Percentiles rank a stretch among this genome's conserved stretches.
These are phyloP conservation scores for Halcyon smyrnensis DNA, from an alignment of 2,797 vertebrate genomes.

Conservation along the genomic window DNA sequence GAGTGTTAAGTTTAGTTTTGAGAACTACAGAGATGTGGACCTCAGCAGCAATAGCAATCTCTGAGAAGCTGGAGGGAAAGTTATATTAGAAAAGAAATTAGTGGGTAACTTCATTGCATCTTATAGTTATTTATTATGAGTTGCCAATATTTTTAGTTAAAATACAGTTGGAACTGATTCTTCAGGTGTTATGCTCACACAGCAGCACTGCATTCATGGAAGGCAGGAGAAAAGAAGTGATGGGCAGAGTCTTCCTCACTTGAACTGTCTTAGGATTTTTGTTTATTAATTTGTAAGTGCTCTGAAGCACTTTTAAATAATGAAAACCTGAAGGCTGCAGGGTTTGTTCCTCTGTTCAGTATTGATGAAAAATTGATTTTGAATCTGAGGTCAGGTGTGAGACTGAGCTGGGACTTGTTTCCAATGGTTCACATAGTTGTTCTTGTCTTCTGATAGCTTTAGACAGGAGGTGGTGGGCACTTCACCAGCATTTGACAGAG, in stretches of 20 bases:
- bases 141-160: not conserved
- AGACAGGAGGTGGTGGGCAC: not conserved
- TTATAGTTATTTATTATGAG: not conserved
- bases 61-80: not conserved
- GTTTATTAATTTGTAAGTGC: not conserved
- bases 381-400: not conserved
- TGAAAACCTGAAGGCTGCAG: not conserved
- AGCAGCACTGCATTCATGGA: not conserved
- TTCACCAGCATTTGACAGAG: not conserved
- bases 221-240: not conserved
- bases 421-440: not conserved
- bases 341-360: not conserved
- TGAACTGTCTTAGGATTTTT: not conserved
- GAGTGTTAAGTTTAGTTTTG: slow-evolving; percentile 9
- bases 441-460: not conserved
- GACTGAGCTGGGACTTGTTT: not conserved
- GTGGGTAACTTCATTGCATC: not conserved
- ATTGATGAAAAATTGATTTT: not conserved
- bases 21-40: not conserved
- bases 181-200: not conserved
- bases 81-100: not conserved
- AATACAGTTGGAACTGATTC: not conserved
- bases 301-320: not conserved
- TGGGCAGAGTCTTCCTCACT: not conserved
- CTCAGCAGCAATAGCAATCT: not conserved